Base-by-base conservation (phyloP, 1,140 invertebrate genomes). In the Tribolium madens region DNA sequence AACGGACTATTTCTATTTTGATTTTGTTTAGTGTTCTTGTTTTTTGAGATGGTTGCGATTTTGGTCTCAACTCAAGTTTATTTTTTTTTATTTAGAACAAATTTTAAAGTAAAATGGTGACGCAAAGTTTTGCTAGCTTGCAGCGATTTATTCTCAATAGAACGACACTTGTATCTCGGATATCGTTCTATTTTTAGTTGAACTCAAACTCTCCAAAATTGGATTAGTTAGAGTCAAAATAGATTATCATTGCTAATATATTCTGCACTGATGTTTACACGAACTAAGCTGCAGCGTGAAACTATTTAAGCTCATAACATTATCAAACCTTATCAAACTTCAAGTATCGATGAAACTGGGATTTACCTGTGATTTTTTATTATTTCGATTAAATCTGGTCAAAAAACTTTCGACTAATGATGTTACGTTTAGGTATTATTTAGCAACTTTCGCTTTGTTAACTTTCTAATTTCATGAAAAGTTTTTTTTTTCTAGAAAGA, bases 201-300 rank as follows among this genome's bases (percentile, higher is more conserved):
- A 4, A 26, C 21, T 26, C 6, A 64, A 64, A 33, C 57, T 12
- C 1, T 26, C 21, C 21, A 33, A 64, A 64, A 33, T 15, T 18
- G 10, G 57, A n/a, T 64, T 64, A 64, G 21, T 12, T 33, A 4
- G 9, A 64, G n/a, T 64, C 57, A 33, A 15, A 64, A 64, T 64
- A 64, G 57, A 64, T 64, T 64, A 64, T 12, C 21, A 13, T 14
- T 33, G 57, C 31, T 64, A 64, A 64, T 64, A 31, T 64, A 31
- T 64, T n/a, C 57, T n/a, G 10, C 7, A 21, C 18, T 18, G 57
- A 64, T 64, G 13, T 64, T 64, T 64, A 57, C 52, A 57, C 17
- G 57, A 64, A 33, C 21, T 64, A 3, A 36, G n/a, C 12, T 64
- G 57, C 21, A 57, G 10, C 17, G 17, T 21, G 17, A 18, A 57